Evolutionary conservation across 2,797 vertebrate genomes (phyloP), one percentile per base, ranked within the genome.

Genomic region (Scomberomorus guttatus): DNA sequence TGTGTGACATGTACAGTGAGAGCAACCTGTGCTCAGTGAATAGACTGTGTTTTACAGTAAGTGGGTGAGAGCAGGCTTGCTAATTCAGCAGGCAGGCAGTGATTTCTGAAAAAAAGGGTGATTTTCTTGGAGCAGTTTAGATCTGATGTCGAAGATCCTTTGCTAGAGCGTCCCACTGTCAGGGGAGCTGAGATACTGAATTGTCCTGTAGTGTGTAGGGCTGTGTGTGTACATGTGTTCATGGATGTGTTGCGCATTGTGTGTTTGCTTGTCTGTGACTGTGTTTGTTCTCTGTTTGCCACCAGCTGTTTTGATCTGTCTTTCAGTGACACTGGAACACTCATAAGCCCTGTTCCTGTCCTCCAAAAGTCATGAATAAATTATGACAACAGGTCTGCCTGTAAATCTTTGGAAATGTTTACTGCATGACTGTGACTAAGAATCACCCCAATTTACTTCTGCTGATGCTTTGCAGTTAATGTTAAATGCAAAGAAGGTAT

Each of bases 361-460:
- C 74, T 76, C 54, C 59, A 77, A 32, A 75, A 46, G 57, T 67
- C 64, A 83, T 87, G 72, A 83, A 72, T 88, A 84, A 80, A 77
- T 76, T 2, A 84, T 85, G 29, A 56, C 22, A 73, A 22, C 20
- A 65, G 4, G 5, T 74, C 61, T 73, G 52, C 56, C 48, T 67
- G 42, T 81, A 83, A 67, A 88, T 81, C 58, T 73, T 70, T 61
- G 13, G 17, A 78, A 78, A 1, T 82, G 48, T 75, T 79, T 61
- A 69, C 22, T 17, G 51, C 48, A 65, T 42, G 32, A 44, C 51
- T 34, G 3, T 25, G 68, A 86, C 76, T 51, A 76, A 72, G 8
- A 82, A 6, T 29, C 17, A 9, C 15, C 63, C 81, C 27, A 54
- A 59, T 78, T 68, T 70, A 76, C 17, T 20, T 72, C 39, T 66